phyloP scores from a whole-genome alignment of 2,888 invertebrate species.

The Harpagoxenus sublaevis region DNA sequence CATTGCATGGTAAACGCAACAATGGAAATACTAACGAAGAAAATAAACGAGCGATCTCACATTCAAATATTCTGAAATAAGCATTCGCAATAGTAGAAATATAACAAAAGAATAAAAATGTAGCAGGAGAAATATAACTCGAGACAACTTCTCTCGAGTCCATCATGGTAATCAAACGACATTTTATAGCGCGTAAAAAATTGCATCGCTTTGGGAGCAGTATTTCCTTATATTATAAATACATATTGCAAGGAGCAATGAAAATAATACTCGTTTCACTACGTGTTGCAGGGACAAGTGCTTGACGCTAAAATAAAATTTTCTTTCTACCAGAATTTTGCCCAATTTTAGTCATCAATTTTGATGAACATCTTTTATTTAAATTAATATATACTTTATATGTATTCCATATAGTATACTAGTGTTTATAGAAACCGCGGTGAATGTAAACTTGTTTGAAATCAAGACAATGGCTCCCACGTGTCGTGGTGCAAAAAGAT shows the following conservation, averaged over 20 bases:
- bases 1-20: neutral
- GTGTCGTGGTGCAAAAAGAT: conserved; percentile 35
- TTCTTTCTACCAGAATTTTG: neutral
- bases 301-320: neutral
- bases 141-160: neutral
- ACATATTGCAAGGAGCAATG: neutral
- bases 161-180: neutral
- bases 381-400: neutral
- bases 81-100: neutral
- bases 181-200: conserved; percentile 24
- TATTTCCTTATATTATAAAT: conserved; percentile 5
- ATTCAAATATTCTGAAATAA: neutral
- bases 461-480: conserved; percentile 4
- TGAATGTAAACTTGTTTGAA: neutral
- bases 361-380: neutral
- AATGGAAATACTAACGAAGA: neutral
- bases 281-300: neutral
- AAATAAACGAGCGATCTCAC: neutral
- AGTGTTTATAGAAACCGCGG: neutral
- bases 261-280: neutral
- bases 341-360: neutral
- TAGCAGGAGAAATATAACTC: neutral
- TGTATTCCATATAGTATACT: neutral
- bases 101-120: neutral
- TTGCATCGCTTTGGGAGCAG: neutral